A percentile compares a stretch with the other conserved stretches of the same genome.
These are phyloP conservation scores for Rotaria magnacalcarata DNA, from an alignment of 2,888 invertebrate genomes.

Conservation along the genomic window DNA sequence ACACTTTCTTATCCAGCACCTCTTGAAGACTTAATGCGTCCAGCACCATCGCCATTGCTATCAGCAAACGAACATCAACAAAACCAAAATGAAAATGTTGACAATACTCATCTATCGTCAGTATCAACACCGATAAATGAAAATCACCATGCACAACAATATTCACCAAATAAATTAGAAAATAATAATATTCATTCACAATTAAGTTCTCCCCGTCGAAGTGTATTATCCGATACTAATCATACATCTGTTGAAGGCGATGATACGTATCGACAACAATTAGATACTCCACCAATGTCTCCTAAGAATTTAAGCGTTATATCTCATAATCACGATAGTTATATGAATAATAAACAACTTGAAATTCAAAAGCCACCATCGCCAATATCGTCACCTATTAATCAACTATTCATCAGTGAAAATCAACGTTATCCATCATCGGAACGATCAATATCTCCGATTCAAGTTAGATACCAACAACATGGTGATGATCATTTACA, in stretches of 20 bases:
- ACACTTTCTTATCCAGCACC: not conserved
- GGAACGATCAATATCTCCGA: not conserved
- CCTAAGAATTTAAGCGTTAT: not conserved
- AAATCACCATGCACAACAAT: not conserved
- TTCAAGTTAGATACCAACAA: not conserved
- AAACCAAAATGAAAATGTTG: not conserved
- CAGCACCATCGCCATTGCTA: not conserved
- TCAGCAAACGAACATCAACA: not conserved
- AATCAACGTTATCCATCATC: not conserved
- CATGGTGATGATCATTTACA: not conserved
- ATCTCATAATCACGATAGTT: not conserved
- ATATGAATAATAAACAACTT: not conserved
- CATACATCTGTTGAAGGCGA: not conserved
- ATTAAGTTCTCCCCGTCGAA: too few relatives aligned
- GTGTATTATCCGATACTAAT: not conserved
- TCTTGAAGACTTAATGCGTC: not conserved
- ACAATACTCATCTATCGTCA: not conserved
- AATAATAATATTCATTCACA: not conserved
- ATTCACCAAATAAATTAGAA: not conserved
- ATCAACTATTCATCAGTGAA: not conserved
- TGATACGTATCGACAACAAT: not conserved
- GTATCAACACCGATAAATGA: not conserved
- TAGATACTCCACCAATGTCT: not conserved
- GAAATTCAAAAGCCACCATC: not conserved
- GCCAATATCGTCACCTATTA: not conserved